A percentile compares a stretch with the other conserved stretches of the same genome.
These are phyloP conservation scores for Erpornis zantholeuca DNA, from an alignment of 2,113 vertebrate species.

Conservation along the genomic window DNA sequence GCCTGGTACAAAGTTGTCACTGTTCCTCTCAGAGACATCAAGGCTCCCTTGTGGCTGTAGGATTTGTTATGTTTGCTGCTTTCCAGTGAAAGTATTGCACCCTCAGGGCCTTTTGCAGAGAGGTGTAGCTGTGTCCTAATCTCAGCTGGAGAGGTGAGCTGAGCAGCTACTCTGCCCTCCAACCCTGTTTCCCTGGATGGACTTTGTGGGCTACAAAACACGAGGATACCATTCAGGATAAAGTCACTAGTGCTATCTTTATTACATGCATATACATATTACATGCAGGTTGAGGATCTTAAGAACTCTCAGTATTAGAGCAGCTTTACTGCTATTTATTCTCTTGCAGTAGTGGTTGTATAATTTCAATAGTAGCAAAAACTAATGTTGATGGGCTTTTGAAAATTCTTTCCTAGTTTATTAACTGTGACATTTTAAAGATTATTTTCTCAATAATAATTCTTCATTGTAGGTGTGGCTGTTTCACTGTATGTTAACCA, in stretches of 20 bases:
- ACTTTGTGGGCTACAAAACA: not conserved
- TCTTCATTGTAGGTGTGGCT: not conserved
- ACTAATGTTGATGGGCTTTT: not conserved
- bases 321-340: not conserved
- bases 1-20: fast-evolving
- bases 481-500: not conserved
- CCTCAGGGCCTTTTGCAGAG: not conserved
- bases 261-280: not conserved
- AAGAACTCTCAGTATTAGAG: not conserved
- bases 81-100: not conserved
- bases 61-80: not conserved
- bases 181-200: fast-evolving
- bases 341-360: not conserved
- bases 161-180: not conserved
- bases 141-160: not conserved
- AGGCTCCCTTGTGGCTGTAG: not conserved
- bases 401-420: not conserved
- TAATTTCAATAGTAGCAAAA: not conserved
- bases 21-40: not conserved
- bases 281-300: not conserved
- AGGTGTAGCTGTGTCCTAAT: not conserved
- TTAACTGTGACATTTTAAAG: not conserved
- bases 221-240: not conserved
- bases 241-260: not conserved
- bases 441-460: not conserved